Percentiles rank a stretch among this genome's conserved stretches.
Conservation (phyloP, 2,797 vertebrate species). For the Saguinus oedipus region DNA sequence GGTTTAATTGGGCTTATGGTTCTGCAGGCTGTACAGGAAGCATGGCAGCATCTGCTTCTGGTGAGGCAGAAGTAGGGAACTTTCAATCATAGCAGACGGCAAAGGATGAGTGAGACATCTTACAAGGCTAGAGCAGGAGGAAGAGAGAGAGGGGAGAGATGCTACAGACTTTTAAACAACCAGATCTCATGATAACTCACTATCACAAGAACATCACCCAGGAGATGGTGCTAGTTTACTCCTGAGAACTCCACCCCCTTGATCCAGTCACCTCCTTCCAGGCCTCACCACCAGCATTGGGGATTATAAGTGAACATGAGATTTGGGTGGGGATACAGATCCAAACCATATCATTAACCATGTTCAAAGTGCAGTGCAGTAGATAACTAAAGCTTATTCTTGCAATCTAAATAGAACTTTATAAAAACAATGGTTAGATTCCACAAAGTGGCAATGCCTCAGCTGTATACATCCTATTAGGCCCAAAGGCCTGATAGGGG, state of each 20-base stretch:
- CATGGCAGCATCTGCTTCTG: not conserved
- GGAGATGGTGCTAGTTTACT: too few relatives aligned
- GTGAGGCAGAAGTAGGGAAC: not conserved
- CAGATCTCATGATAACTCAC: too few relatives aligned
- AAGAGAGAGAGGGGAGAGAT: not conserved
- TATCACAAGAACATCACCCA: too few relatives aligned
- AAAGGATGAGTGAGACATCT: not conserved
- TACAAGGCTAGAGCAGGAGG: not conserved
- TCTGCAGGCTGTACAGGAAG: not conserved
- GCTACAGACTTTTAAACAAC: too few relatives aligned
- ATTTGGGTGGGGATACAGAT: too few relatives aligned
- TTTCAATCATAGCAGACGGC: not conserved
- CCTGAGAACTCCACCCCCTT: too few relatives aligned
- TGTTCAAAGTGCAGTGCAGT: not conserved
- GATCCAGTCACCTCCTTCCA: too few relatives aligned
- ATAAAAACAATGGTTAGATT: not conserved
- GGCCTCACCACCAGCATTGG: too few relatives aligned
- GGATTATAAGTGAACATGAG: too few relatives aligned
- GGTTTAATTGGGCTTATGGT: not conserved
- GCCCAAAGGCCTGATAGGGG: not conserved
- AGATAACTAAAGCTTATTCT: not conserved
- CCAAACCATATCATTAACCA: too few relatives aligned
- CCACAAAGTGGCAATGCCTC: not conserved
- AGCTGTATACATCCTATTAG: not conserved
- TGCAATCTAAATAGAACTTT: not conserved